These are phyloP conservation scores for Syndactyla subalaris DNA, from an alignment of 2,797 vertebrate genomes.

Conservation along the genomic window DNA sequence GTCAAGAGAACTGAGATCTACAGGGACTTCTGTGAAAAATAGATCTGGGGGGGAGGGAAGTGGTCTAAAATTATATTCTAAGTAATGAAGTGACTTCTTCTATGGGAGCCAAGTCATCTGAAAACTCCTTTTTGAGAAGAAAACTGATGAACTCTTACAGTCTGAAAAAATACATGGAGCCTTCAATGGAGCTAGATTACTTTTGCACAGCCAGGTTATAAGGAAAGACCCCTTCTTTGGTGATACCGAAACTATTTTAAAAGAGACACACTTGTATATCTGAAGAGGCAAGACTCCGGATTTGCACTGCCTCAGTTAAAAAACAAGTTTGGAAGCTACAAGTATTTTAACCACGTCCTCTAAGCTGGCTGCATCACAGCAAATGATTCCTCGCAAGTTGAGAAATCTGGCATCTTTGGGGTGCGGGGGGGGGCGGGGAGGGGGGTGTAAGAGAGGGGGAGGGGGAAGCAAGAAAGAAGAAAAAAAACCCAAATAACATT, in stretches of 20 bases:
- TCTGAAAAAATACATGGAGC: conserved; percentile 33
- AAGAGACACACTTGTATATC: not conserved
- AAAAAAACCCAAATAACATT: not conserved
- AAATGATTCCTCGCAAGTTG: conserved; percentile 42
- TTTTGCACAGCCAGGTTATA: conserved; percentile 17
- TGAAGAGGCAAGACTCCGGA: not conserved
- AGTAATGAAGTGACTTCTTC: not conserved
- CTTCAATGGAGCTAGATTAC: not conserved
- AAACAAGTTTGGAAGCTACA: conserved; percentile 7
- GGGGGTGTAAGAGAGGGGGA: not conserved
- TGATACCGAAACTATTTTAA: conserved; percentile 8
- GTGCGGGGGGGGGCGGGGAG: not conserved
- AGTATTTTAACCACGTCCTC: not conserved
- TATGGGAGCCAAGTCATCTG: not conserved
- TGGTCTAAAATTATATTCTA: not conserved
- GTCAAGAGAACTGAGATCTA: not conserved
- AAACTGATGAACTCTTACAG: conserved; percentile 23
- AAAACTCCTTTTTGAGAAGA: conserved; percentile 25
- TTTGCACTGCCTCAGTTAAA: not conserved
- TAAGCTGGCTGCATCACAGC: not conserved
- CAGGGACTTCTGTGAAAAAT: not conserved
- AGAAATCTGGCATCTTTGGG: conserved; percentile 38
- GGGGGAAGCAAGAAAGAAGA: not conserved
- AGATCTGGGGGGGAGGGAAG: not conserved
- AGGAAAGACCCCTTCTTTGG: not conserved